Conservation (phyloP, 2,113 vertebrate genomes). For the Daboia siamensis region DNA sequence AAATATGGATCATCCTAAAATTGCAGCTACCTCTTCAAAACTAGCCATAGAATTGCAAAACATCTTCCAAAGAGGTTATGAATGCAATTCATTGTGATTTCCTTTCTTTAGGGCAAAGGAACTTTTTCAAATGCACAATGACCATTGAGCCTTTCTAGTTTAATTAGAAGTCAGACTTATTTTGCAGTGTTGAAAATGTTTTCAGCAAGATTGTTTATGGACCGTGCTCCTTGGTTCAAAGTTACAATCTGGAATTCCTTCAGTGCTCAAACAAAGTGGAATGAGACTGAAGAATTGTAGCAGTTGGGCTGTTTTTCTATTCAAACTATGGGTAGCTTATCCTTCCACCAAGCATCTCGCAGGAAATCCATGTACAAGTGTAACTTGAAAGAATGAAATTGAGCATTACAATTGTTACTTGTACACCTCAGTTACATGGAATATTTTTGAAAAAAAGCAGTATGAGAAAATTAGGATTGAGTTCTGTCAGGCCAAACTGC, state of each 20-base stretch:
- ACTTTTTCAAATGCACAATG: slow-evolving; percentile 42
- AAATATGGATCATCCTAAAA: neutral
- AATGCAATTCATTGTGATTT: neutral
- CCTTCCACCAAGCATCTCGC: slow-evolving; percentile 43
- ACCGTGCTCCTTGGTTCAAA: slow-evolving; percentile 33
- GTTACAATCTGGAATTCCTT: slow-evolving; percentile 58
- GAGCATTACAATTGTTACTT: slow-evolving; percentile 56
- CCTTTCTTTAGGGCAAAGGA: neutral
- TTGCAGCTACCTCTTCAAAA: slow-evolving; percentile 36
- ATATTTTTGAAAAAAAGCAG: slow-evolving; percentile 63
- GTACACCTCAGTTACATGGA: slow-evolving; percentile 59
- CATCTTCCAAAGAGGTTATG: slow-evolving; percentile 8
- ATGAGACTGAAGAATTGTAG: slow-evolving; percentile 39
- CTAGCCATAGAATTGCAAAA: slow-evolving; percentile 16
- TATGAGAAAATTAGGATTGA: slow-evolving; percentile 69
- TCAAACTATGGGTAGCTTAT: slow-evolving; percentile 43
- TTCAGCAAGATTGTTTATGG: slow-evolving; percentile 52
- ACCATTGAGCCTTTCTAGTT: slow-evolving; percentile 36
- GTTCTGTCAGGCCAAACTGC: slow-evolving; percentile 64
- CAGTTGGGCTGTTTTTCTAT: slow-evolving; percentile 44
- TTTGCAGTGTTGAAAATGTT: slow-evolving; percentile 33
- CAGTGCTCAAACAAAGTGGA: slow-evolving; percentile 45
- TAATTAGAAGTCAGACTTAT: slow-evolving; percentile 53
- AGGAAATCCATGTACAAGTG: slow-evolving; percentile 48
- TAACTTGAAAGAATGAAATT: slow-evolving; percentile 56